Base-by-base conservation (phyloP, 2,888 invertebrate species). In the Meliscaeva auricollis region DNA sequence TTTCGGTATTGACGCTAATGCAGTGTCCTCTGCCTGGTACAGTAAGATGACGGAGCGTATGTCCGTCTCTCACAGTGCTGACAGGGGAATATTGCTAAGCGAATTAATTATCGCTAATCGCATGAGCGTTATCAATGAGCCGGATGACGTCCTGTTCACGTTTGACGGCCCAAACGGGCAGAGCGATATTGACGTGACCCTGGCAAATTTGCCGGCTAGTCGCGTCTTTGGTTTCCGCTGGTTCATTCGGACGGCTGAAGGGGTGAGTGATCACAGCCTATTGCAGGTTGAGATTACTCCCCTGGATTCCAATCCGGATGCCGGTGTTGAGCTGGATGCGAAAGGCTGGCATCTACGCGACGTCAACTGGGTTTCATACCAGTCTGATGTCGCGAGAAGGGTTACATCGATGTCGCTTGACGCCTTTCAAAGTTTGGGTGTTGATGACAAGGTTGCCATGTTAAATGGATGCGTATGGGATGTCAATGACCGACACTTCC, bases 21-120 rank as follows among this genome's bases (percentile, higher is more conserved):
- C 50, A 50, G 41, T 60, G 68, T 79, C 78, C 17, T 70, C 76
- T 38, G 58, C 76, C 72, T 81, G 79, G 78, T 70, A 72, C 68
- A 79, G 79, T 30, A 66, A 87, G 17, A 15, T 54, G 3, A 9
- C 74, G 4, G 22, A 26, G 26, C 13, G 15, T 1, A 60, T 4
- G 22, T 50, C 11, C 50, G 2, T 11, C 5, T 50, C 50, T 50
- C 22, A 22, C 50, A 50, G 50, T 22, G 26, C 22, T 15, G 38
- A 20, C 44, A 6, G 35, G 44, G 9, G 8, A 17, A 41, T 54
- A 48, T 44, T 44, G 75, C 52, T 82, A 8, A 15, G 52, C 38
- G 79, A 75, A 38, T 76, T 81, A 41, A 44, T 66, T 3, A 20
- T 20, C 2, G 66, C 9, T 1, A 46, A 68, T 13, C 15, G 66